Evolutionary conservation across 2,797 vertebrate genomes (phyloP).

Genomic region (Poecilia picta): DNA sequence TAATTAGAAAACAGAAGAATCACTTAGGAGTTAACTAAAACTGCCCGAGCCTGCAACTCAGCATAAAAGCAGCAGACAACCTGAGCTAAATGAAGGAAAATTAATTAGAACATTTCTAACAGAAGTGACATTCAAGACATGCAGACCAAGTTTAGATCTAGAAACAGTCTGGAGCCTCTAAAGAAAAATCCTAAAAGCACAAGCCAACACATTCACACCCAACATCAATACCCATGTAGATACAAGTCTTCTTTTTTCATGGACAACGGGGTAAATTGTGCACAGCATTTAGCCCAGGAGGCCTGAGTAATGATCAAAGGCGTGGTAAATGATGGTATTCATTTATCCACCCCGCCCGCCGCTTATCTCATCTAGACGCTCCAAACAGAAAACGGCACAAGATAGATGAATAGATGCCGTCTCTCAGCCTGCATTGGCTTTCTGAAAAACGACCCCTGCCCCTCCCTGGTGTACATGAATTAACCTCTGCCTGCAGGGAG

Average conservation of each 20-base stretch:
- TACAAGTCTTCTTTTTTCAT: not conserved
- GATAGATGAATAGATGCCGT: conserved; percentile 29
- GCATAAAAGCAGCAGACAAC: not conserved
- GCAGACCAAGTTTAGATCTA: not conserved
- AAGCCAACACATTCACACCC: not conserved
- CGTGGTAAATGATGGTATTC: conserved; percentile 50
- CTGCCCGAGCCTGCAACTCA: not conserved
- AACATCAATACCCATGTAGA: not conserved
- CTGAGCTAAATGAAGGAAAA: not conserved
- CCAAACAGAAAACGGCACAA: conserved; percentile 14
- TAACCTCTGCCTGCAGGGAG: conserved; percentile 28
- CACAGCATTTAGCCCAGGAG: conserved; percentile 58
- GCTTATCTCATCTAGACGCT: conserved; percentile 44
- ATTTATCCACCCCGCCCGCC: conserved; percentile 53
- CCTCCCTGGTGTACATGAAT: conserved; percentile 35
- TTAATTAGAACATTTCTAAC: not conserved
- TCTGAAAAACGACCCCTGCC: conserved; percentile 40
- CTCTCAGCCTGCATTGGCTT: conserved; percentile 30
- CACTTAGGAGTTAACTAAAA: not conserved
- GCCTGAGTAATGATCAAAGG: conserved; percentile 50
- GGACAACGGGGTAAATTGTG: not conserved
- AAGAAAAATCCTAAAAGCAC: not conserved
- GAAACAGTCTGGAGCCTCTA: not conserved
- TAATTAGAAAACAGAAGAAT: conserved; percentile 6
- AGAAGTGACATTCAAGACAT: not conserved